Evolutionary conservation across 2,888 invertebrate species (phyloP).

Genomic region (Cantharis flavilabris): DNA sequence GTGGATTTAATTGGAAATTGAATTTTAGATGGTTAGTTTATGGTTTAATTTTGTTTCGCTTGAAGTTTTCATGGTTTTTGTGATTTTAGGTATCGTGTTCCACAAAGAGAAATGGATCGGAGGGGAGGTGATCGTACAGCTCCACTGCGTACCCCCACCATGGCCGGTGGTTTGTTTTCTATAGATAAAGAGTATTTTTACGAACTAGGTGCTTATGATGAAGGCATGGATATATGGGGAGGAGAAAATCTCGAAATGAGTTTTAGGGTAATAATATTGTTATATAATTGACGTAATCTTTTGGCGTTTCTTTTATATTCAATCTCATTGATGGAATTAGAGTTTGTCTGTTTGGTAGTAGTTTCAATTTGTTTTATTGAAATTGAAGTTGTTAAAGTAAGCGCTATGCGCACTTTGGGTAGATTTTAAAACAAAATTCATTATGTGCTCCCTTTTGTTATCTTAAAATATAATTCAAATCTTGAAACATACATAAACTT

Average conservation of each 20-base stretch:
- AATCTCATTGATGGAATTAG: background rate
- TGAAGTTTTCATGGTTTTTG: background rate
- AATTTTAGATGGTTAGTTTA: slow-evolving; percentile 91
- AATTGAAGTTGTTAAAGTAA: background rate
- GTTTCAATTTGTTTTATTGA: background rate
- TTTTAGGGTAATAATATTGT: slow-evolving; percentile 70
- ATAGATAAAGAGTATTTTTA: slow-evolving; percentile 97
- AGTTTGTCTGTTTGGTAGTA: background rate
- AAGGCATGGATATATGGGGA: slow-evolving; percentile 99
- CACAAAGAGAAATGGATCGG: slow-evolving; percentile 94
- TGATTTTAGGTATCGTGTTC: slow-evolving; percentile 86
- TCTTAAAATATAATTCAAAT: too few relatives aligned
- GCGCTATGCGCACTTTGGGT: background rate
- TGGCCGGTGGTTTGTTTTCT: slow-evolving; percentile 96
- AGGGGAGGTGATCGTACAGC: slow-evolving; percentile 91
- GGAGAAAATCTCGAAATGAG: slow-evolving; percentile 96
- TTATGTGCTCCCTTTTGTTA: background rate
- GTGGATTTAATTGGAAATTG: slow-evolving; percentile 99
- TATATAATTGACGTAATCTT: background rate
- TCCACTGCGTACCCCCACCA: slow-evolving; percentile 93
- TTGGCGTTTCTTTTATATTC: background rate
- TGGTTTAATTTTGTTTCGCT: background rate
- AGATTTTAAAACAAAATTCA: background rate
- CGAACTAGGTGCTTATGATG: slow-evolving; percentile 96
- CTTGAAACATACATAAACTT: too few relatives aligned